Evolutionary conservation across 2,888 invertebrate genomes (phyloP).

Genomic region (Drosophila prostipennis): DNA sequence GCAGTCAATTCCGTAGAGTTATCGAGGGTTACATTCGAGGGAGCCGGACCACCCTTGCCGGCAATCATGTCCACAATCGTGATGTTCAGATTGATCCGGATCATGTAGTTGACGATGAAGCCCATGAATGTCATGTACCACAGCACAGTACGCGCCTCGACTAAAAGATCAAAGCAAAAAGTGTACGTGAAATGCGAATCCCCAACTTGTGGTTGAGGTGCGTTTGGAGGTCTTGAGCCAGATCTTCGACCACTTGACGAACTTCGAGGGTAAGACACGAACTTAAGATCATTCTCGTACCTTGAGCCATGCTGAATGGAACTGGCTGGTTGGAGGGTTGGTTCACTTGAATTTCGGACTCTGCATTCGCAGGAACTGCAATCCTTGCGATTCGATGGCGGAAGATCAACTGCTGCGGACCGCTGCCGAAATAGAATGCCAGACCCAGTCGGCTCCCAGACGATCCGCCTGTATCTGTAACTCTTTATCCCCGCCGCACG

Average conservation of each 20-base stretch:
- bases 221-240: conserved; percentile 61
- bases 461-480: conserved; percentile 35
- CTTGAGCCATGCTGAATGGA: conserved; percentile 56
- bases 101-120: conserved; percentile 89
- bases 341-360: neutral
- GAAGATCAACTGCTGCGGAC: conserved; percentile 29
- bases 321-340: neutral
- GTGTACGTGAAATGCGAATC: conserved; percentile 43
- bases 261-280: conserved; percentile 15
- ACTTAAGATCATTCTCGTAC: conserved; percentile 27
- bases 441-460: conserved; percentile 17
- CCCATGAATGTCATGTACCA: conserved; percentile 88
- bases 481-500: conserved; percentile 45
- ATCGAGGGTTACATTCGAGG: neutral
- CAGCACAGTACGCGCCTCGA: conserved; percentile 85
- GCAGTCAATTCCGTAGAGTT: conserved; percentile 19
- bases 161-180: conserved; percentile 51
- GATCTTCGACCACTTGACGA: conserved; percentile 36
- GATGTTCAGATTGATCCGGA: conserved; percentile 88
- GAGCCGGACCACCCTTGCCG: conserved; percentile 27
- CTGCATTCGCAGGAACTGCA: neutral
- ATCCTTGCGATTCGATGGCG: conserved; percentile 3
- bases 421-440: conserved; percentile 42
- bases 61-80: conserved; percentile 88
- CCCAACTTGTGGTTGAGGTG: conserved; percentile 57